Percentiles rank a stretch among this genome's conserved stretches.
Evolutionary conservation across 2,113 vertebrate genomes (phyloP).

Genomic region (Catharus fuscescens): DNA sequence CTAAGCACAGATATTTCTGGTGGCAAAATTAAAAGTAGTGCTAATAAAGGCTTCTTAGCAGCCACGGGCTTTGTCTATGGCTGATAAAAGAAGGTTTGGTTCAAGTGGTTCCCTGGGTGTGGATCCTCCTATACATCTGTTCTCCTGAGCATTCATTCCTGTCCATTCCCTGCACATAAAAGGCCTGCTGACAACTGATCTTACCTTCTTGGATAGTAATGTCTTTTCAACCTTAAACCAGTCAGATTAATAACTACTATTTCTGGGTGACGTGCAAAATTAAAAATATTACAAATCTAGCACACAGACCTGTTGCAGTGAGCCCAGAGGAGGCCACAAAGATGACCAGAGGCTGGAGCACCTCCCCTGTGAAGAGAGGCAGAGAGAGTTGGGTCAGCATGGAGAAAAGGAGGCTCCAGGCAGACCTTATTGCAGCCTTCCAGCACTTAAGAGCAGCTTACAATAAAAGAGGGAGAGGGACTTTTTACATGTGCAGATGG

Average conservation of each 20-base stretch:
- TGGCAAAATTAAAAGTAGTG: background rate
- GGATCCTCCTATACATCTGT: background rate
- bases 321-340: background rate
- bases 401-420: background rate
- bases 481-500: background rate
- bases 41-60: background rate
- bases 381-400: background rate
- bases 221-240: background rate
- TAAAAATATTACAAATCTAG: background rate
- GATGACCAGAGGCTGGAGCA: background rate
- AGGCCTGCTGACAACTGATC: background rate
- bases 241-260: background rate
- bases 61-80: fast-evolving
- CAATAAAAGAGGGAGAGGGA: background rate
- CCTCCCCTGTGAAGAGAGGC: background rate
- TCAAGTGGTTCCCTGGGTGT: background rate
- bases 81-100: background rate
- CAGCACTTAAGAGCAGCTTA: too few relatives aligned
- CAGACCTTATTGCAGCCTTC: background rate
- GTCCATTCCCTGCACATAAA: background rate
- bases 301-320: fast-evolving
- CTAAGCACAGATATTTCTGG: background rate
- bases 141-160: background rate
- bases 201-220: too few relatives aligned
- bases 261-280: background rate